These are phyloP conservation scores for Sthenelais limicola DNA, from an alignment of 2,888 invertebrate genomes.

Conservation along the genomic window DNA sequence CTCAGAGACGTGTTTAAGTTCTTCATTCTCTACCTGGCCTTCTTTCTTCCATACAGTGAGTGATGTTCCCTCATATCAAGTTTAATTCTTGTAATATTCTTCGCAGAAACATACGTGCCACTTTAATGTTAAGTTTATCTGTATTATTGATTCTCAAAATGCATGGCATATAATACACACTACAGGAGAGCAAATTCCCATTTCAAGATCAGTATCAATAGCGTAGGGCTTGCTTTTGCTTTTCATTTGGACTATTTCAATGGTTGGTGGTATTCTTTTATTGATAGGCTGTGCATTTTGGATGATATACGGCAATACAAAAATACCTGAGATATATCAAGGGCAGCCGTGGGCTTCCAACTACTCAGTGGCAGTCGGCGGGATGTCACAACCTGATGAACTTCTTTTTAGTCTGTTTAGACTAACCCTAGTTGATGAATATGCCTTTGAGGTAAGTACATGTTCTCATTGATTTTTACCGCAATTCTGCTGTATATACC, in stretches of 20 bases:
- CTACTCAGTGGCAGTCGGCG: conserved; percentile 48
- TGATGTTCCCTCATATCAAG: not conserved
- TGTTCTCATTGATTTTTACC: too few relatives aligned
- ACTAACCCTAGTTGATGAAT: conserved; percentile 71
- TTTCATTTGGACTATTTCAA: not conserved
- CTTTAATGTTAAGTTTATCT: conserved; percentile 57
- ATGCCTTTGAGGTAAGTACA: conserved; percentile 66
- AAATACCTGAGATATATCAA: conserved; percentile 53
- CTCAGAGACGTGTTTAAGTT: conserved; percentile 64
- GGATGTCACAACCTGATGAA: conserved; percentile 40
- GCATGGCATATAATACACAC: not conserved
- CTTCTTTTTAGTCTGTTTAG: conserved; percentile 61
- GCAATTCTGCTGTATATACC: too few relatives aligned
- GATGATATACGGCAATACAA: conserved; percentile 69
- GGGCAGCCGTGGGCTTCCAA: conserved; percentile 46
- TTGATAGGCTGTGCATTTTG: conserved; percentile 69
- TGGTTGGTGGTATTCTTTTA: not conserved
- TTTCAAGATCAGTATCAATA: not conserved
- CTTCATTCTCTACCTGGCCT: conserved; percentile 67
- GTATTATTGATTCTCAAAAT: conserved; percentile 64
- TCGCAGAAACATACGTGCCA: not conserved
- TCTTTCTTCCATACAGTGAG: conserved; percentile 70
- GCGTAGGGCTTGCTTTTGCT: not conserved
- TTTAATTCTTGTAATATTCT: not conserved
- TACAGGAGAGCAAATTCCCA: not conserved